Base-by-base conservation (phyloP, 2,797 vertebrate genomes). In the Pantherophis vulpinus region DNA sequence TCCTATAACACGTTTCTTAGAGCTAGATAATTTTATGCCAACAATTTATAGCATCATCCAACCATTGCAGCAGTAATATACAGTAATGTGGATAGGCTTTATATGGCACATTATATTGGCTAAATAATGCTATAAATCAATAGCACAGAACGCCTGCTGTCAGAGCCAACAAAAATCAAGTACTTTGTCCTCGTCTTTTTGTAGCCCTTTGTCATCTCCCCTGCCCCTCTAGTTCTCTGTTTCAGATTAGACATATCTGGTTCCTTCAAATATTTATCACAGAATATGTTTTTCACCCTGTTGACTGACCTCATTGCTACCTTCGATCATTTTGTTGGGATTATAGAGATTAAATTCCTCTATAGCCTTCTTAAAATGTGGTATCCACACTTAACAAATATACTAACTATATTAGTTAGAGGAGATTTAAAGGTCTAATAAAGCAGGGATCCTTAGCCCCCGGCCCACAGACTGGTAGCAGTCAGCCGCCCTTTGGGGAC, bases 391-490 rank as follows among this genome's bases (percentile, higher is more conserved):
- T 42, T 42, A 42, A 47, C 10, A 83, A 47, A 83, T 83, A 83
- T 83, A 47, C 42, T 83, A 79, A 47, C 10, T 83, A 12, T 83
- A 47, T 5, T 79, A 79, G 8, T 42, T 83, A 83, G 37, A 47
- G 37, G 37, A 47, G 37, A 9, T 25, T 25, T 83, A 83, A 2
- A 79, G 8, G 7, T 79, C 37, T 74, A 37, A 74, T 37, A 37
- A 6, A 74, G n/a, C 16, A 74, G n/a, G 66, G 5, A 6, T 32
- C n/a, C 14, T 2, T 70, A 70, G 66, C n/a, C 7, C 10, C n/a
- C 0, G 0, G 13, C 14, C 66, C 32, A 18, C 7, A 1, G 1
- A 37, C n/a, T 1, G 16, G 66, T 18, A 74, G 7, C 2, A 14
- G 66, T 74, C 66, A 74, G 66, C 1, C 2, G 6, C 16, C 66